Conservation (phyloP, 30 jellyfish, hydroid and myxozoan species). For the Aurelia sp. region DNA sequence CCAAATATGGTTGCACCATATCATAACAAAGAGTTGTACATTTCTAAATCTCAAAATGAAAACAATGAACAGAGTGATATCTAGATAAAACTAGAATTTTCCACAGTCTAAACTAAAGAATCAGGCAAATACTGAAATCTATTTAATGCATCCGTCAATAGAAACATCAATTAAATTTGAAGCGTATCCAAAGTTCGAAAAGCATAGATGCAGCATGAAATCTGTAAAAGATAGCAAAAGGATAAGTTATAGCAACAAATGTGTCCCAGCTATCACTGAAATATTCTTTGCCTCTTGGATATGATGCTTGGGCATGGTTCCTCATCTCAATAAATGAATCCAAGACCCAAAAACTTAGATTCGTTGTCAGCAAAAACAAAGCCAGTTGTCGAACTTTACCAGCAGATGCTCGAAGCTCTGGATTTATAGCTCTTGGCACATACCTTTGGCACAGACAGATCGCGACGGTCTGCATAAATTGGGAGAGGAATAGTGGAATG, state of each 20-base stretch:
- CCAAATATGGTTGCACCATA: too few relatives aligned
- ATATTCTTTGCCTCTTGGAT: neutral
- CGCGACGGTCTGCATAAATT: neutral
- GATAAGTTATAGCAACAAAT: neutral
- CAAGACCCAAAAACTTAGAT: slow-evolving; percentile 20
- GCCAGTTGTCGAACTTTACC: slow-evolving; percentile 16
- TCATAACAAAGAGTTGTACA: too few relatives aligned
- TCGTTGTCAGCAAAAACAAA: slow-evolving; percentile 9
- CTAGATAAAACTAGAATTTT: too few relatives aligned
- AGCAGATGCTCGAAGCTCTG: neutral
- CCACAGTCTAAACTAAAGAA: too few relatives aligned
- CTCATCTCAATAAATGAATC: slow-evolving; percentile 40
- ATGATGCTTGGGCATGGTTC: slow-evolving; percentile 1
- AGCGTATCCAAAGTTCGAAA: slow-evolving; percentile 14
- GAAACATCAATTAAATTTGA: neutral
- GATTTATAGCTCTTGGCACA: neutral
- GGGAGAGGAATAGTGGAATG: neutral
- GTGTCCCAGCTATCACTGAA: slow-evolving; percentile 18
- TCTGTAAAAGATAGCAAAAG: slow-evolving; percentile 14
- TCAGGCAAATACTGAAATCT: too few relatives aligned
- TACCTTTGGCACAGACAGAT: neutral
- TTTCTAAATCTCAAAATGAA: too few relatives aligned
- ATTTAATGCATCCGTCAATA: too few relatives aligned
- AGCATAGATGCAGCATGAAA: slow-evolving; percentile 16
- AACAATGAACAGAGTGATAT: too few relatives aligned